Conservation (phyloP, 2,797 vertebrate species). For the Chelon auratus region DNA sequence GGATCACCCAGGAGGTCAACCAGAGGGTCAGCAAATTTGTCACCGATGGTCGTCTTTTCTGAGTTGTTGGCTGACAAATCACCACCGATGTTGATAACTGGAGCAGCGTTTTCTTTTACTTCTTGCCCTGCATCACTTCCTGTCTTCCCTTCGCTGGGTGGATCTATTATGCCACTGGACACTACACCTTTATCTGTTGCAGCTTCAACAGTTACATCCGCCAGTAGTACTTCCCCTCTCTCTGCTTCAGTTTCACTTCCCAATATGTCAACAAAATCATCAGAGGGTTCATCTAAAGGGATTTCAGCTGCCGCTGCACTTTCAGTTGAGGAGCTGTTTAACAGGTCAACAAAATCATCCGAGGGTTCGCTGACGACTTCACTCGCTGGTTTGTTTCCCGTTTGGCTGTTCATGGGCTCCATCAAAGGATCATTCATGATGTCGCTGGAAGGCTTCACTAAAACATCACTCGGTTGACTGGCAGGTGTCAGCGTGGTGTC, state of each 20-base stretch:
- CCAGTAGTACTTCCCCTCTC: conserved; percentile 38
- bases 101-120: conserved; percentile 36
- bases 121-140: conserved; percentile 35
- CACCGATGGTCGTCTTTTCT: conserved; percentile 4
- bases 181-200: conserved; percentile 26
- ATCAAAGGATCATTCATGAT: conserved; percentile 56
- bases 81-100: conserved; percentile 48
- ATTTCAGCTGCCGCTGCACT: conserved; percentile 26
- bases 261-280: conserved; percentile 74
- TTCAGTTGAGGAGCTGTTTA: conserved; percentile 39
- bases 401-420: conserved; percentile 50
- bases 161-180: background rate
- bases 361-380: conserved; percentile 49
- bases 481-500: conserved; percentile 61
- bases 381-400: conserved; percentile 30
- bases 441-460: conserved; percentile 54
- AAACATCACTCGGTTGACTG: conserved; percentile 50
- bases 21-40: conserved; percentile 57
- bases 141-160: conserved; percentile 22
- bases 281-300: conserved; percentile 48
- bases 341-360: conserved; percentile 74
- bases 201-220: conserved; percentile 35
- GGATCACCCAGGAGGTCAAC: conserved; percentile 54
- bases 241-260: conserved; percentile 65
- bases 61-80: conserved; percentile 8